These are phyloP conservation scores for Mareca penelope DNA, from an alignment of 2,797 vertebrate genomes.

Conservation along the genomic window DNA sequence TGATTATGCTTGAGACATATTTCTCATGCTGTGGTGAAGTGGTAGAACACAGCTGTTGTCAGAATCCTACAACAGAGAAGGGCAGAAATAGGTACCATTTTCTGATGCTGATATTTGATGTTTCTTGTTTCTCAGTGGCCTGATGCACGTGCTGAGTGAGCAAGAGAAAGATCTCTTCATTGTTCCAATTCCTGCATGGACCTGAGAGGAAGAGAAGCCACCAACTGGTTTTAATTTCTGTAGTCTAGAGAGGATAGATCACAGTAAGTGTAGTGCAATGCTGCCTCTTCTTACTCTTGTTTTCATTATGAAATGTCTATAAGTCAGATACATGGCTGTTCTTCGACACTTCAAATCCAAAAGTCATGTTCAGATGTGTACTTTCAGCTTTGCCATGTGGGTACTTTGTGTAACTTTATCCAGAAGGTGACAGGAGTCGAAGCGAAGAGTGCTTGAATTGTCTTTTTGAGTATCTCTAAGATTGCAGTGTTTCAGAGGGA, in stretches of 20 bases:
- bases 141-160: background rate
- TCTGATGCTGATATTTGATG: background rate
- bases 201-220: background rate
- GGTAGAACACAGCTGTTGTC: background rate
- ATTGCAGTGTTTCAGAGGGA: rapidly evolving
- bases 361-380: background rate
- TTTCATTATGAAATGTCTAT: rapidly evolving
- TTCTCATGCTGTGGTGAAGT: background rate
- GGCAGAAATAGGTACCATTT: rapidly evolving
- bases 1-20: background rate
- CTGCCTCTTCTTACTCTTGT: background rate
- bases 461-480: background rate
- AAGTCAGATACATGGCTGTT: rapidly evolving
- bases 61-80: background rate
- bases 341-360: rapidly evolving
- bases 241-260: background rate
- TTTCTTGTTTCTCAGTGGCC: background rate
- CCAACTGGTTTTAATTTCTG: background rate
- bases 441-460: background rate
- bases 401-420: background rate
- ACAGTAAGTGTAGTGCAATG: background rate
- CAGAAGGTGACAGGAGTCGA: background rate
- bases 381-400: background rate
- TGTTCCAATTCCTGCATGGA: background rate
- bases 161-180: background rate